Evolutionary conservation across 2,113 vertebrate species (phyloP), one percentile per base, ranked within the genome.

Genomic region (Alectura lathami): DNA sequence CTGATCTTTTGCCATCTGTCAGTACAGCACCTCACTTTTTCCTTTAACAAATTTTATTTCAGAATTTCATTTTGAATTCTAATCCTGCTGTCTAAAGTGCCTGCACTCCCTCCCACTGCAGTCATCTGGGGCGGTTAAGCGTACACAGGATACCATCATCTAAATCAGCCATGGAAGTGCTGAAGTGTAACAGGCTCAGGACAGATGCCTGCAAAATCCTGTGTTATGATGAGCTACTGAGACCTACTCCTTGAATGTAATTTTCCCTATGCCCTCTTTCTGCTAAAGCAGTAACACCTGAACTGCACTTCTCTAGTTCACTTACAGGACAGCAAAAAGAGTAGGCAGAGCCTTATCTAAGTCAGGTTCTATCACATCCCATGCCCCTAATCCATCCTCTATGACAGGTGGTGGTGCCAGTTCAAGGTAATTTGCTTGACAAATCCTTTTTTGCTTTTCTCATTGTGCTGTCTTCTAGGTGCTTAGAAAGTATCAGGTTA

Each of bases 401-500:
- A 1, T 53, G 75, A 83, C 57, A 92, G 72, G 26, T 63, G 57
- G 23, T 68, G 57, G 57, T 93, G 70, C 50, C 83, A 90, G 79
- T 64, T 88, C 40, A 90, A 91, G 32, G 50, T 51, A 88, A 85
- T 21, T 79, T 14, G 75, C 83, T 48, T 91, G 86, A 85, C 88
- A 91, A 88, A 85, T 3, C 3, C 13, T 75, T 91, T 82, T 38
- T 75, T 38, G 22, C 14, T 86, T 85, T 85, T 88, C 53, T 40
- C 57, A 85, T 75, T 43, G 17, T 27, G 26, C 40, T 68, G 17
- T 68, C 47, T 85, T 85, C 67, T 64, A 88, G 43, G 43, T 7
- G 1, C 36, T 75, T 59, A 75, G 34, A 85, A 93, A 93, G 70
- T 47, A 86, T 40, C 26, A 90, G 72, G 36, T 76, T 83, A 93